Base-by-base conservation (phyloP, 1,140 invertebrate species). In the Anoplophora glabripennis region DNA sequence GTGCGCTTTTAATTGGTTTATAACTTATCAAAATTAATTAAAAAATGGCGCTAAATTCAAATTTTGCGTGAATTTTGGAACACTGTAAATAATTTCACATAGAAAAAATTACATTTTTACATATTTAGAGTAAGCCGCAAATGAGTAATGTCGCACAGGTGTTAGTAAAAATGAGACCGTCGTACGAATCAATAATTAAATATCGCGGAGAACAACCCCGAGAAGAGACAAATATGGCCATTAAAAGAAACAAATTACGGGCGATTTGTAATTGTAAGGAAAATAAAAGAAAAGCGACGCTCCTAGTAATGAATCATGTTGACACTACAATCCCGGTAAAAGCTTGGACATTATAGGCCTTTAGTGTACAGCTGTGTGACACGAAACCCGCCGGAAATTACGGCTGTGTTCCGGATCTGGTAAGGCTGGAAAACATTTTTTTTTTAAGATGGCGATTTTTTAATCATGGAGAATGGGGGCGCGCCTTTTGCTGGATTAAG, bases 391-490 rank as follows among this genome's bases (percentile, higher is more conserved):
- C 59, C 58, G 71, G 69, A 71, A 71, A 71, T 70, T 65, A 67
- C 59, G 60, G 59, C 59, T 58, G 57, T 68, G 60, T 66, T 66
- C 69, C 66, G 64, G 66, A 67, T 62, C 54, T 60, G 42, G 8
- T 17, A 53, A 64, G 63, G 41, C 61, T 65, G 67, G 52, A 59
- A 72, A 70, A 59, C 63, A 61, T 63, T 70, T 73, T 70, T n/a
- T n/a, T 72, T 73, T 69, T 66, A 65, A 73, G 66, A 72, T 68
- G 68, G 68, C 53, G 63, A 68, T 70, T 69, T 64, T 64, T 68
- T 70, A 72, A 72, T 72, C 70, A 69, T 64, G 68, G 72, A 68
- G 71, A 72, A 74, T 65, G 65, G 64, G n/a, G 71, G 63, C 68
- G 63, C 70, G 66, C 69, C 71, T 68, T n/a, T 53, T 61, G 61